Percentiles rank a stretch among this genome's conserved stretches.
phyloP scores from a whole-genome alignment of 2,113 vertebrate species.

The Pitta sordida region DNA sequence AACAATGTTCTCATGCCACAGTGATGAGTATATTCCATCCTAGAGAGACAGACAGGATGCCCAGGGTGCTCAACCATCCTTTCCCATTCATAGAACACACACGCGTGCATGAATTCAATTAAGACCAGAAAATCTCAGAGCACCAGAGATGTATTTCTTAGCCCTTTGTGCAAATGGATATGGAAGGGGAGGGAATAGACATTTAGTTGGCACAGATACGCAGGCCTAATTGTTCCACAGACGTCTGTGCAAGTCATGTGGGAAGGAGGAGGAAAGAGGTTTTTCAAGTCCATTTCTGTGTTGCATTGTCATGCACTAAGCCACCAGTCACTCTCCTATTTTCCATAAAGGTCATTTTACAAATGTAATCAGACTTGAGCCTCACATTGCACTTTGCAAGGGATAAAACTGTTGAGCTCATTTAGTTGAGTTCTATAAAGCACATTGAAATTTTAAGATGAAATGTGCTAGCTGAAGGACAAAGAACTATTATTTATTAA shows the following conservation, averaged over 20 bases:
- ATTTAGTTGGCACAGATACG: background rate
- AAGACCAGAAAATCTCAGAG: constrained; percentile 33
- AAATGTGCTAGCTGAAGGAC: background rate
- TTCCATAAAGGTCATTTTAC: constrained; percentile 40
- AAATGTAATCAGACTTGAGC: constrained; percentile 25
- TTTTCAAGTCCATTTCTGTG: constrained; percentile 4
- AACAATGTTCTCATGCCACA: constrained; percentile 33
- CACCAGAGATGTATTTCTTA: constrained; percentile 14
- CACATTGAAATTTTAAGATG: background rate
- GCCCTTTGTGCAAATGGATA: background rate
- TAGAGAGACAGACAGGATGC: background rate
- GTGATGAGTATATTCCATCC: constrained; percentile 33
- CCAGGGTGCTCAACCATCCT: background rate
- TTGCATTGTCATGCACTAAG: background rate
- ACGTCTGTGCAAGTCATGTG: background rate
- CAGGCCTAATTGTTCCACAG: constrained; percentile 26
- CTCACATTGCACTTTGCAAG: background rate
- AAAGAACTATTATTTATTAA: constrained; percentile 1
- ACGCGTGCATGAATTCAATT: constrained; percentile 32
- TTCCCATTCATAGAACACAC: background rate
- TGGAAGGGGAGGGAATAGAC: background rate
- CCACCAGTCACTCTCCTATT: background rate
- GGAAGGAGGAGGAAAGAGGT: background rate
- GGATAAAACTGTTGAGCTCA: background rate
- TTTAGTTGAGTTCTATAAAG: background rate